Evolutionary conservation across 2,888 invertebrate genomes (phyloP).

Genomic region (Laothoe populi): DNA sequence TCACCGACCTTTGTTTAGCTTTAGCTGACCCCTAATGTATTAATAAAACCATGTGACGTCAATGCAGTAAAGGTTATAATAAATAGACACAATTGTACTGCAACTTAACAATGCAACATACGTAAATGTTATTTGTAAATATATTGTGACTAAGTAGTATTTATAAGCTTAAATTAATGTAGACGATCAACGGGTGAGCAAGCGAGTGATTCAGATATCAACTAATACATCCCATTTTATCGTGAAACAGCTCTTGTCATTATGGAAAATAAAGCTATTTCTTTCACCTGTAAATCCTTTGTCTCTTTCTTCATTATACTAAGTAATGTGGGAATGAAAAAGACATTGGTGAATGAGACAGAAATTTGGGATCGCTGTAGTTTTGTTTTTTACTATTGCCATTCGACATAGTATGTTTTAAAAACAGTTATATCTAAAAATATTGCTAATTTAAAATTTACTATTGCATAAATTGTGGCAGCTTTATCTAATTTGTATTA

Average conservation of each 20-base stretch:
- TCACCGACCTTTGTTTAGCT: too few relatives aligned
- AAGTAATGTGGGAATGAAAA: not conserved
- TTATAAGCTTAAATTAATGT: constrained; percentile 20
- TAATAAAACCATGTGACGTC: too few relatives aligned
- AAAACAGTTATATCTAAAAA: too few relatives aligned
- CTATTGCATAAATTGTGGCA: constrained; percentile 15
- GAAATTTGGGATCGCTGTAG: too few relatives aligned
- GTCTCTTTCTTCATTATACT: not conserved
- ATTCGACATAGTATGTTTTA: too few relatives aligned
- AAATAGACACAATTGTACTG: too few relatives aligned
- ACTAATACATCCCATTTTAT: not conserved
- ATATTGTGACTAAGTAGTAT: constrained; percentile 20
- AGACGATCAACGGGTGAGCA: constrained; percentile 1
- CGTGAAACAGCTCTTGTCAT: not conserved
- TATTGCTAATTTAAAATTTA: not conserved
- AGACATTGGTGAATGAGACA: too few relatives aligned
- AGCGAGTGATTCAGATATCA: constrained; percentile 25
- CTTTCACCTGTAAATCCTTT: too few relatives aligned
- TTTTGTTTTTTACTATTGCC: too few relatives aligned
- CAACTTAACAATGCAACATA: constrained; percentile 10
- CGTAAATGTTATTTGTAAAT: constrained; percentile 23
- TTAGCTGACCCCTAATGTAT: too few relatives aligned
- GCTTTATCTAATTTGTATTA: not conserved
- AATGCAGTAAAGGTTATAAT: too few relatives aligned
- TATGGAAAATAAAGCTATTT: not conserved